A percentile compares a stretch with the other conserved stretches of the same genome.
Evolutionary conservation across 2,888 invertebrate species (phyloP).

Genomic region (Drosophila recens): DNA sequence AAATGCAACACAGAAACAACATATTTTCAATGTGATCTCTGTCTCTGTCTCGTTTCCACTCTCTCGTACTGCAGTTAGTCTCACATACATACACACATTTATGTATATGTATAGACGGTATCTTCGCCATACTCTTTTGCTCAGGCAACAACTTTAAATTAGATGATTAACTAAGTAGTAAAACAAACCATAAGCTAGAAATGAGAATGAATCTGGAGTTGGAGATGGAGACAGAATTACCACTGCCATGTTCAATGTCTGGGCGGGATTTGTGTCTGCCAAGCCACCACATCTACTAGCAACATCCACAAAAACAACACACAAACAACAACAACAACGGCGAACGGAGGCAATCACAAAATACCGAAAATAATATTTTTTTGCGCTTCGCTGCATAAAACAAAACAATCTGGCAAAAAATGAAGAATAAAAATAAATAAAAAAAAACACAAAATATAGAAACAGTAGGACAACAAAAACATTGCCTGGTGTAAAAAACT

Average conservation of each 20-base stretch:
- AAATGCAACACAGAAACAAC: slow-evolving; percentile 32
- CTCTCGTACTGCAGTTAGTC: slow-evolving; percentile 10
- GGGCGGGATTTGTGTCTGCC: slow-evolving; percentile 67
- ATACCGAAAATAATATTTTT: slow-evolving; percentile 78
- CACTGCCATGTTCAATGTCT: slow-evolving; percentile 63
- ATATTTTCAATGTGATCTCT: slow-evolving; percentile 33
- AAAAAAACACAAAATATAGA: slow-evolving; percentile 28
- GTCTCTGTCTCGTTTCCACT: neutral
- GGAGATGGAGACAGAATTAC: slow-evolving; percentile 21
- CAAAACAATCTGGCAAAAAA: slow-evolving; percentile 55
- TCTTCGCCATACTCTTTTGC: neutral
- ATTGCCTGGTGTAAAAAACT: slow-evolving; percentile 63
- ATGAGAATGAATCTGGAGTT: slow-evolving; percentile 9
- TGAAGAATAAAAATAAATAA: slow-evolving; percentile 6
- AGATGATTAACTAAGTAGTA: slow-evolving; percentile 79
- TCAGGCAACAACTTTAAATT: slow-evolving; percentile 68
- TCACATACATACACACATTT: slow-evolving; percentile 20
- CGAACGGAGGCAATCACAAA: slow-evolving; percentile 76
- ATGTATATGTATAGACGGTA: neutral
- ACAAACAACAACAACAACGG: slow-evolving; percentile 32
- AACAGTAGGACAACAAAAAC: slow-evolving; percentile 50
- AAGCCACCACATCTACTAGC: slow-evolving; percentile 22
- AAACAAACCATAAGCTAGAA: slow-evolving; percentile 69
- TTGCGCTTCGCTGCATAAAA: slow-evolving; percentile 73
- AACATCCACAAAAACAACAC: neutral